phyloP scores from a whole-genome alignment of 2,113 vertebrate species.

The Eonycteris spelaea region DNA sequence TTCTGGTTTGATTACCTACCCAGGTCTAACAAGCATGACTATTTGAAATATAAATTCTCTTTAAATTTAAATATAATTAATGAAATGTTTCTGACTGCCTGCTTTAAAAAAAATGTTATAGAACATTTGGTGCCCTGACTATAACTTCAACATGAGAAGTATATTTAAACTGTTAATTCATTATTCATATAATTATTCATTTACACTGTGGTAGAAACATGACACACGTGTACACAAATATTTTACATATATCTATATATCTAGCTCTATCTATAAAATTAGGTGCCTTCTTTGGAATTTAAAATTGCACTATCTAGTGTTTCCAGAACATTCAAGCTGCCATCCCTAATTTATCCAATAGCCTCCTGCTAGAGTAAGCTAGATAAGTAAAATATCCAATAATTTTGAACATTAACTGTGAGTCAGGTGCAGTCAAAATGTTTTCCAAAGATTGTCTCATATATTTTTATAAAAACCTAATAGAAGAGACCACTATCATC shows the following conservation, averaged over 20 bases:
- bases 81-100: neutral
- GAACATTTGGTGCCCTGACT: neutral
- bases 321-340: constrained; percentile 30
- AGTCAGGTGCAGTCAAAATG: neutral
- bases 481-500: neutral
- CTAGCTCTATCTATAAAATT: neutral
- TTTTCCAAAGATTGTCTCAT: neutral
- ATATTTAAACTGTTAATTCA: neutral
- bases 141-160: neutral
- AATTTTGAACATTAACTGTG: neutral
- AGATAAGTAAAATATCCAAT: neutral
- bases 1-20: neutral
- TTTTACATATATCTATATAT: neutral
- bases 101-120: constrained; percentile 27
- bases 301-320: neutral
- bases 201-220: neutral
- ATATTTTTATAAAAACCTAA: neutral
- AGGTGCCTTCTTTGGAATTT: neutral
- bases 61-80: constrained; percentile 45
- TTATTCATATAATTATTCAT: neutral
- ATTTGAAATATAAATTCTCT: constrained; percentile 46
- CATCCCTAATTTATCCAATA: neutral
- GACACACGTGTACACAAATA: neutral
- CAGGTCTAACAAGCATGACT: constrained; percentile 17
- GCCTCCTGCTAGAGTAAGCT: neutral